Conservation (phyloP, 2,797 vertebrate species). For the Hemibagrus guttatus region DNA sequence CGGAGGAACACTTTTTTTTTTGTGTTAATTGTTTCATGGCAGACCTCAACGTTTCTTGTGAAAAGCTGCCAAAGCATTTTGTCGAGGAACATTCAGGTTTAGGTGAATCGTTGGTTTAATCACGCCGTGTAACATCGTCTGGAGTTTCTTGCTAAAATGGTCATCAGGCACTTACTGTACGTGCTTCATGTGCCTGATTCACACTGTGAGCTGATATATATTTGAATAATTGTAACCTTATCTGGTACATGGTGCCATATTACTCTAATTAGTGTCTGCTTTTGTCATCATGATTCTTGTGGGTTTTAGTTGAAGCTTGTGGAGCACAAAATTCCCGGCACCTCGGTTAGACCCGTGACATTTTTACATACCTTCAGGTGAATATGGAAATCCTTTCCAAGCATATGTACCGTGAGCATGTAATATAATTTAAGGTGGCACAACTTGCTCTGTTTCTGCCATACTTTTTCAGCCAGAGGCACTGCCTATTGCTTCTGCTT, state of each 20-base stretch:
- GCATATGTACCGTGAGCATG: background rate
- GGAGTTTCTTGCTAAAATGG: background rate
- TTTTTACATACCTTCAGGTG: background rate
- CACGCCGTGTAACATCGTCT: background rate
- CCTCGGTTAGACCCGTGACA: background rate
- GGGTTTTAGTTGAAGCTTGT: background rate
- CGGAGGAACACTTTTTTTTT: background rate
- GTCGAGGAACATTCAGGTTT: background rate
- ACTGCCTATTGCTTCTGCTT: conserved; percentile 9
- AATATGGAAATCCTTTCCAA: background rate
- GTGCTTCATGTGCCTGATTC: background rate
- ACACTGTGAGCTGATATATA: background rate
- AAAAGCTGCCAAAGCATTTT: background rate
- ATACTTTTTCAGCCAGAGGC: conserved; percentile 1
- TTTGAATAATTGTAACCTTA: background rate
- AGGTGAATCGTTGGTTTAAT: background rate
- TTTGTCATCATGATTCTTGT: background rate
- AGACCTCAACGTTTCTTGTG: background rate
- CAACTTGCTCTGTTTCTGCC: background rate
- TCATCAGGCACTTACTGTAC: background rate
- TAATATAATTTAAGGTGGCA: background rate
- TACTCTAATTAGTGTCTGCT: background rate
- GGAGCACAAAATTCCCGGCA: background rate
- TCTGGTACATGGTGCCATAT: background rate
- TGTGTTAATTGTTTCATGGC: background rate